These are phyloP conservation scores for Styela plicata DNA, from an alignment of 23 tunicate genomes.

Conservation along the genomic window DNA sequence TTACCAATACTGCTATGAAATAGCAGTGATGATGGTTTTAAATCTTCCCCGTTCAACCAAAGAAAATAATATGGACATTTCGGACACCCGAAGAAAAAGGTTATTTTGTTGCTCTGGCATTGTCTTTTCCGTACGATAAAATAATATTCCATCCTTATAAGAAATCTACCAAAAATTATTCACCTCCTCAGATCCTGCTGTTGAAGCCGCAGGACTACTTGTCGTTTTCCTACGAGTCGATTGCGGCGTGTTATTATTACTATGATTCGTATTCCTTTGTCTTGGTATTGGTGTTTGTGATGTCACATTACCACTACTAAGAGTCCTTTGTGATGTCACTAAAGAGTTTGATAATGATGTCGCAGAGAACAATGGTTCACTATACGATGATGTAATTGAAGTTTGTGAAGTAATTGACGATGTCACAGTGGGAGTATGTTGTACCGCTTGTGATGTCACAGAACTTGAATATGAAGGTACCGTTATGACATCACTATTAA, in stretches of 20 bases:
- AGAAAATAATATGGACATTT: no score
- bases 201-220: no score
- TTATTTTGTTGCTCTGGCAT: no score
- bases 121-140: no score
- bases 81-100: no score
- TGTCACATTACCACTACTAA: background rate
- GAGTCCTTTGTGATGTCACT: background rate
- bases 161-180: no score
- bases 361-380: background rate
- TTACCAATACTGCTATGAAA: no score
- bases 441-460: slow-evolving; percentile 8
- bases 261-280: background rate
- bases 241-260: background rate
- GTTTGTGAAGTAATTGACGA: background rate
- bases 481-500: slow-evolving; percentile 4
- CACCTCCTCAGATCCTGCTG: no score
- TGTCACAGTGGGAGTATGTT: slow-evolving; percentile 14
- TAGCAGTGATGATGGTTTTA: no score
- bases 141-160: no score
- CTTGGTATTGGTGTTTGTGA: background rate
- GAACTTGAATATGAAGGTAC: slow-evolving; percentile 20
- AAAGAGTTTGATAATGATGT: slow-evolving; percentile 2
- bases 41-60: no score
- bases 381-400: slow-evolving; percentile 7
- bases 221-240: background rate